Evolutionary conservation across 2,888 invertebrate species (phyloP).

Genomic region (Oeneis ivallda): DNA sequence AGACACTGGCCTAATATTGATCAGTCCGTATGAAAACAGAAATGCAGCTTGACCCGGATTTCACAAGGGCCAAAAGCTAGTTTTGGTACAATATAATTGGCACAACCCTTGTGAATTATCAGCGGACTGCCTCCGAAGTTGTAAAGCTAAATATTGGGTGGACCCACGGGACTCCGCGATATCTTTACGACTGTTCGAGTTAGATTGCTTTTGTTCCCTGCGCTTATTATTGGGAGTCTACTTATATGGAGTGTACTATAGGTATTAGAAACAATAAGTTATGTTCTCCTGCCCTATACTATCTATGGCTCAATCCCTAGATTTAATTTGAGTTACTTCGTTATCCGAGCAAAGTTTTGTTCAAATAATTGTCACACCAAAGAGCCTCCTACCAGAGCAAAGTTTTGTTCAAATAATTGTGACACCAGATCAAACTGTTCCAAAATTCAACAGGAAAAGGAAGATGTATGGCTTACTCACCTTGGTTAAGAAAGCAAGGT

Average conservation of each 20-base stretch:
- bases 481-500: background rate
- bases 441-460: background rate
- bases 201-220: slow-evolving; percentile 72
- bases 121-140: slow-evolving; percentile 53
- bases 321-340: too few relatives aligned
- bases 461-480: background rate
- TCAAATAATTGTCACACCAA: too few relatives aligned
- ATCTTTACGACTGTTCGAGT: slow-evolving; percentile 71
- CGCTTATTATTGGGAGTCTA: slow-evolving; percentile 64
- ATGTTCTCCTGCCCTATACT: background rate
- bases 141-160: slow-evolving; percentile 61
- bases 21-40: too few relatives aligned
- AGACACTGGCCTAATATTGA: too few relatives aligned
- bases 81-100: background rate
- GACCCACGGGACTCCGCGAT: slow-evolving; percentile 62
- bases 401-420: too few relatives aligned
- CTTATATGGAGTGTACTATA: slow-evolving; percentile 23
- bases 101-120: slow-evolving; percentile 47
- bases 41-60: background rate
- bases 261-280: background rate
- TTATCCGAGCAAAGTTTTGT: too few relatives aligned
- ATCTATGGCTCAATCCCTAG: too few relatives aligned
- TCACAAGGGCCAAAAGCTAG: background rate
- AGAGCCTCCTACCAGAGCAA: too few relatives aligned
- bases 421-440: too few relatives aligned